Percentiles rank a stretch among this genome's conserved stretches.
Conservation (phyloP, 2,888 invertebrate genomes). For the Drosophila rellima region DNA sequence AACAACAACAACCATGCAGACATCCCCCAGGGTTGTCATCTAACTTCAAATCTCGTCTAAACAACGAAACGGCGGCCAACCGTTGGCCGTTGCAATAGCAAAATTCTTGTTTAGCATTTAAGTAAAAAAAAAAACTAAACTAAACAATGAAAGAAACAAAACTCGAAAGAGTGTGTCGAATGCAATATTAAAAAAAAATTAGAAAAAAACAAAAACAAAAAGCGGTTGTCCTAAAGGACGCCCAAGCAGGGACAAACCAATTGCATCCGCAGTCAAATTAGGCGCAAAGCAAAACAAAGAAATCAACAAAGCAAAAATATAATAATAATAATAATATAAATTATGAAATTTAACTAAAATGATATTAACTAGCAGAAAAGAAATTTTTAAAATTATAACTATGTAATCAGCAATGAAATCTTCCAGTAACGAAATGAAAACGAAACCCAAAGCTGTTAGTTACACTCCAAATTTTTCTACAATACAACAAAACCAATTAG, state of each 20-base stretch:
- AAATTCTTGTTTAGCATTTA: conserved; percentile 78
- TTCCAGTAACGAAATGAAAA: conserved; percentile 61
- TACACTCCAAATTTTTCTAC: conserved; percentile 72
- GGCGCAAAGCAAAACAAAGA: conserved; percentile 74
- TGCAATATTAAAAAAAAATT: conserved; percentile 40
- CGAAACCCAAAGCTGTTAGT: conserved; percentile 59
- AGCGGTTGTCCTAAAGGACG: conserved; percentile 33
- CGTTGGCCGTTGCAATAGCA: conserved; percentile 68
- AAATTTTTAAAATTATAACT: conserved; percentile 68
- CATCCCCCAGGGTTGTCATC: conserved; percentile 4
- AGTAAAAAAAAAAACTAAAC: conserved; percentile 42
- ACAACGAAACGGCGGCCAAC: conserved; percentile 56
- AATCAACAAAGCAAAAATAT: conserved; percentile 61
- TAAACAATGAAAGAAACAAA: conserved; percentile 30
- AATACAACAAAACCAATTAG: conserved; percentile 16
- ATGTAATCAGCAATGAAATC: conserved; percentile 74
- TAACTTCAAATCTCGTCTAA: conserved; percentile 60
- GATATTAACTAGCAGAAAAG: conserved; percentile 56
- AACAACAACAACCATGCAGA: conserved; percentile 24
- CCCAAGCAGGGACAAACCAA: conserved; percentile 29
- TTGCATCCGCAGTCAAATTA: conserved; percentile 64
- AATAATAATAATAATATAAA: conserved; percentile 16
- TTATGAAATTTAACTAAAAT: conserved; percentile 49
- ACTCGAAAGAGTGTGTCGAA: conserved; percentile 39
- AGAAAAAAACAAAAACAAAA: conserved; percentile 2